phyloP scores from a whole-genome alignment of 2,797 vertebrate genomes.

The Cyprinodon diabolis region DNA sequence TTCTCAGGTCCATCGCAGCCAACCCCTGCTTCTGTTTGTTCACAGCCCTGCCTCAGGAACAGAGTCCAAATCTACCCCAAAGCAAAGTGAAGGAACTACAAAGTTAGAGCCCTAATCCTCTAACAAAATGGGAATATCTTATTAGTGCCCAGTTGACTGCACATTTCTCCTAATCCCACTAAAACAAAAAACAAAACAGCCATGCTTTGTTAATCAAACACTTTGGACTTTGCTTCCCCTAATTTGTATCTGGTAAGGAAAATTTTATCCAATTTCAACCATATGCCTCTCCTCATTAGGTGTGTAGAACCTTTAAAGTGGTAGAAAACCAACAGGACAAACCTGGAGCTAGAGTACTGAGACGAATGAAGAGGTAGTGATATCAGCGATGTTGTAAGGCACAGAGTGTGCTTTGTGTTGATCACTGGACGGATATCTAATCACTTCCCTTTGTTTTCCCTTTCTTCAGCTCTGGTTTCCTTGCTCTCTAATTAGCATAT shows the following conservation, averaged over 20 bases:
- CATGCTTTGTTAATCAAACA: background rate
- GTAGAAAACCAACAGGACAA: slow-evolving; percentile 18
- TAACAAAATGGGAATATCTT: slow-evolving; percentile 32
- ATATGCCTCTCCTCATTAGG: slow-evolving; percentile 29
- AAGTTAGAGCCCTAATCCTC: slow-evolving; percentile 34
- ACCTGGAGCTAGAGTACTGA: slow-evolving; percentile 14
- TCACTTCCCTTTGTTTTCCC: slow-evolving; percentile 62
- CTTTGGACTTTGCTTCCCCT: background rate
- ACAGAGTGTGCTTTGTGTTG: slow-evolving; percentile 69
- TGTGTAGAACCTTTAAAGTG: slow-evolving; percentile 32
- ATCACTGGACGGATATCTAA: slow-evolving; percentile 49
- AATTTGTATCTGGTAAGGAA: slow-evolving; percentile 11
- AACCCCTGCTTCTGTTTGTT: slow-evolving; percentile 11
- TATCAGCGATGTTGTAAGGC: slow-evolving; percentile 58
- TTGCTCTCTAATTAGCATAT: slow-evolving; percentile 40
- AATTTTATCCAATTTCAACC: slow-evolving; percentile 30
- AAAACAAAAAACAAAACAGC: slow-evolving; percentile 2
- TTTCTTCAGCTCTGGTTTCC: slow-evolving; percentile 37
- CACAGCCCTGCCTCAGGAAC: slow-evolving; percentile 36
- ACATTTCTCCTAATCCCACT: slow-evolving; percentile 22
- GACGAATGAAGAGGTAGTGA: slow-evolving; percentile 55
- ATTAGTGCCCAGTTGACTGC: slow-evolving; percentile 49
- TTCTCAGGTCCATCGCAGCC: slow-evolving; percentile 40
- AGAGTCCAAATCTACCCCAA: slow-evolving; percentile 35
- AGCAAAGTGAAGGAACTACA: slow-evolving; percentile 26